Evolutionary conservation across 2,797 vertebrate species (phyloP).

Genomic region (Paratrypauchen microcephalus): DNA sequence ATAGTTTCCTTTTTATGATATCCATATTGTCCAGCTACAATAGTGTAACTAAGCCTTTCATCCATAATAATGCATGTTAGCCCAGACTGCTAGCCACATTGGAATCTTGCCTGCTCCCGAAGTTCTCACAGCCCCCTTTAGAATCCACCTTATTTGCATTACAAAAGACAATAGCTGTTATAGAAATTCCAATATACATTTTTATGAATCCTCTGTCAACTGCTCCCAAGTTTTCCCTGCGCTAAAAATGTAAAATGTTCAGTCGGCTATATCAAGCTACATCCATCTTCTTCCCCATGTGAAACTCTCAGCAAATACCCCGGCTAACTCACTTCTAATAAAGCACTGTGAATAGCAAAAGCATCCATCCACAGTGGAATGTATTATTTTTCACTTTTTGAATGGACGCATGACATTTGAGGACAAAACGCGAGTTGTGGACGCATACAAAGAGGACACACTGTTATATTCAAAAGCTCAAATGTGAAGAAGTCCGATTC

Average conservation of each 20-base stretch:
- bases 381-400: conserved; percentile 44
- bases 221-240: conserved; percentile 19
- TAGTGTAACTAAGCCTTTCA: background rate
- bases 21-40: background rate
- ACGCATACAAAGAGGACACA: conserved; percentile 62
- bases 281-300: conserved; percentile 2
- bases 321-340: conserved; percentile 14
- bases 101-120: background rate
- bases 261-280: conserved; percentile 10
- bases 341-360: conserved; percentile 22
- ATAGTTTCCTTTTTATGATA: background rate
- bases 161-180: conserved; percentile 31
- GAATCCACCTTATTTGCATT: conserved; percentile 8
- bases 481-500: conserved; percentile 79
- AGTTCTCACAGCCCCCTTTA: background rate
- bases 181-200: conserved; percentile 30
- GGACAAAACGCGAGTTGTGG: conserved; percentile 65
- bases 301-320: conserved; percentile 11
- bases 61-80: background rate
- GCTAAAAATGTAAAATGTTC: conserved; percentile 21
- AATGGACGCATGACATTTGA: conserved; percentile 55
- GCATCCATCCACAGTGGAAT: conserved; percentile 19
- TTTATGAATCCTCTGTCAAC: conserved; percentile 21
- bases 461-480: conserved; percentile 62
- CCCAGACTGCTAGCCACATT: background rate